Evolutionary conservation across 2,113 vertebrate genomes (phyloP).

Genomic region (Ellobius talpinus): DNA sequence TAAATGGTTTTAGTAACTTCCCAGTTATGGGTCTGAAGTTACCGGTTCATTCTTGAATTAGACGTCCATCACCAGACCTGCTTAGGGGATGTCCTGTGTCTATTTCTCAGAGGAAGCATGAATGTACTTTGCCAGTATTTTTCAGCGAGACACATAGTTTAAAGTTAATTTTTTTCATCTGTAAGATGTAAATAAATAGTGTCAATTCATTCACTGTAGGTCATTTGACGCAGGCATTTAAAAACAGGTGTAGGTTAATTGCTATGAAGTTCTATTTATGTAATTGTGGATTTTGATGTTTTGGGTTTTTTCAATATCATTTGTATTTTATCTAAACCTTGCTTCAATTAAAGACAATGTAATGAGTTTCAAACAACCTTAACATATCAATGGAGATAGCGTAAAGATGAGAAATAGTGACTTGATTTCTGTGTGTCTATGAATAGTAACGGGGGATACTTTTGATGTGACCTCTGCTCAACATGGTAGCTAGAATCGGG

Average conservation of each 20-base stretch:
- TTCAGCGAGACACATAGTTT: conserved; percentile 23
- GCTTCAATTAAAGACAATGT: conserved; percentile 81
- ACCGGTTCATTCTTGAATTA: conserved; percentile 28
- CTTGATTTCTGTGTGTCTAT: conserved; percentile 85
- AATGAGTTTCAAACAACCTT: conserved; percentile 79
- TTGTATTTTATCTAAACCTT: conserved; percentile 77
- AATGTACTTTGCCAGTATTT: conserved; percentile 67
- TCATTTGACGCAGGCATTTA: conserved; percentile 64
- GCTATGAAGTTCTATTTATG: conserved; percentile 67
- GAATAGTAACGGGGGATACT: conserved; percentile 83
- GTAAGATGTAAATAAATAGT: conserved; percentile 72
- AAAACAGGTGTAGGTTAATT: conserved; percentile 60
- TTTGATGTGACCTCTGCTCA: conserved; percentile 84
- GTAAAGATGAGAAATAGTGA: conserved; percentile 81
- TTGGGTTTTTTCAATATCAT: conserved; percentile 7
- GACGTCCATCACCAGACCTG: conserved; percentile 17
- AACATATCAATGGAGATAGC: conserved; percentile 72
- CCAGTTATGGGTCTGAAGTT: conserved; percentile 40
- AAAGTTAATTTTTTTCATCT: conserved; percentile 42
- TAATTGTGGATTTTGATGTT: conserved; percentile 33
- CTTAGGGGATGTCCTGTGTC: conserved; percentile 55
- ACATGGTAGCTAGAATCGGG: conserved; percentile 84
- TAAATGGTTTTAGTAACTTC: conserved; percentile 65
- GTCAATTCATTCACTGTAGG: conserved; percentile 70
- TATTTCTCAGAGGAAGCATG: conserved; percentile 61